Evolutionary conservation across 2,113 vertebrate genomes (phyloP).

Genomic region (Tyto alba): DNA sequence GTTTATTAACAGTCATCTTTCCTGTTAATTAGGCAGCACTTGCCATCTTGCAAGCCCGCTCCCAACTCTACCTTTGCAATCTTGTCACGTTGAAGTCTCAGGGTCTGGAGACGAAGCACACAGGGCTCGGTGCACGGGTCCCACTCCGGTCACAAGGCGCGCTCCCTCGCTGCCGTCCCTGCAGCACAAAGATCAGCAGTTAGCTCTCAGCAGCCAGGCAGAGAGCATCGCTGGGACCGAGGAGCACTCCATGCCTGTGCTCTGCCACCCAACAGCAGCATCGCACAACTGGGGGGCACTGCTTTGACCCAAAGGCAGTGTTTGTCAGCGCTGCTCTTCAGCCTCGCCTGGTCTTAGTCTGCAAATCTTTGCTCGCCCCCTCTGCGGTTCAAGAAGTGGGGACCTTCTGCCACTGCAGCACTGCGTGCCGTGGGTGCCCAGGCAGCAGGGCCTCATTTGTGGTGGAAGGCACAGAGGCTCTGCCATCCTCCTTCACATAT

Average conservation of each 20-base stretch:
- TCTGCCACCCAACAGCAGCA: not conserved
- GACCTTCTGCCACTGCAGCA: not conserved
- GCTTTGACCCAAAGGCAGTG: not conserved
- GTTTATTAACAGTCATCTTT: not conserved
- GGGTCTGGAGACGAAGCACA: not conserved
- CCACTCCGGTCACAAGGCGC: not conserved
- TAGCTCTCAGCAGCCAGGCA: not conserved
- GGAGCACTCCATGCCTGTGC: not conserved
- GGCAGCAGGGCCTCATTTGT: not conserved
- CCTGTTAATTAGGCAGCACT: not conserved
- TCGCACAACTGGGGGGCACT: too few species aligned
- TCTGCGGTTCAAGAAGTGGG: rapidly evolving
- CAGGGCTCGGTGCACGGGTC: not conserved
- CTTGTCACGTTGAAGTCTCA: rapidly evolving
- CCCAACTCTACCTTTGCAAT: not conserved
- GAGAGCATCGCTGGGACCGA: rapidly evolving
- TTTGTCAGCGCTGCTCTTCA: not conserved
- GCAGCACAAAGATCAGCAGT: not conserved
- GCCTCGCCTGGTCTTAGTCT: not conserved
- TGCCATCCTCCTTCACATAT: not conserved
- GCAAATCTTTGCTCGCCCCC: rapidly evolving
- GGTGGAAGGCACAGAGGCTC: not conserved
- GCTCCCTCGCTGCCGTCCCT: not conserved
- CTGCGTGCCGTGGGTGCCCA: not conserved
- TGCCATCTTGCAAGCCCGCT: not conserved